Evolutionary conservation across 2,888 invertebrate species (phyloP), one percentile per base, ranked within the genome.

Genomic region (Drosophila anomelani): DNA sequence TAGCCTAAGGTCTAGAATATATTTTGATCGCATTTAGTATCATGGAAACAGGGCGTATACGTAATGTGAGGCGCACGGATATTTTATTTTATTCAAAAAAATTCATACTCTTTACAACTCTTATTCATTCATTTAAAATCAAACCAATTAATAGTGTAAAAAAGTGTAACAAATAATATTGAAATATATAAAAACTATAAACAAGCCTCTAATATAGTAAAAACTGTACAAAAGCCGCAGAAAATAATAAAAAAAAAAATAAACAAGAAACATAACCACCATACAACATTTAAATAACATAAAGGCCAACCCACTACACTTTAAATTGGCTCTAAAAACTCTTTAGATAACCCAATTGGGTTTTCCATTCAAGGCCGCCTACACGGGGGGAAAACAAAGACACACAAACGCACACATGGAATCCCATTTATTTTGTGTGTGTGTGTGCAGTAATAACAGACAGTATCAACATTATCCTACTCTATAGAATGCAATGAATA

Each of bases 391-490:
- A 17, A 58, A 49, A 49, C 38, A 38, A 29, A 49, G 17, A 34
- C 23, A 17, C 39, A 20, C 53, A n/a, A 15, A n/a, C 8, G 7
- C 13, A 44, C 23, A 44, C 20, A 44, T 2, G 8, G 47, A 15
- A 34, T 20, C 3, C 20, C 20, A 29, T 61, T 20, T 20, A 43
- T 15, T 49, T 41, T 36, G 26, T 23, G 9, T 15, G 15, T 38
- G 38, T 7, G 38, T 7, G 17, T 64, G 46, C 39, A 41, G 47
- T 36, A 49, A 56, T 49, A 68, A 66, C 67, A 46, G 23, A 29
- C 46, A 66, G 47, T 49, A 66, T 67, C 55, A 67, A 49, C 67
- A 49, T 56, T 66, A 9, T 17, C 47, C 44, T 26, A 0, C 23
- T 17, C 39, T 36, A 29, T 23, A 29, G 56, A 56, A 61, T 47